phyloP scores from a whole-genome alignment of 2,113 vertebrate species.

The Ptilonorhynchus violaceus region DNA sequence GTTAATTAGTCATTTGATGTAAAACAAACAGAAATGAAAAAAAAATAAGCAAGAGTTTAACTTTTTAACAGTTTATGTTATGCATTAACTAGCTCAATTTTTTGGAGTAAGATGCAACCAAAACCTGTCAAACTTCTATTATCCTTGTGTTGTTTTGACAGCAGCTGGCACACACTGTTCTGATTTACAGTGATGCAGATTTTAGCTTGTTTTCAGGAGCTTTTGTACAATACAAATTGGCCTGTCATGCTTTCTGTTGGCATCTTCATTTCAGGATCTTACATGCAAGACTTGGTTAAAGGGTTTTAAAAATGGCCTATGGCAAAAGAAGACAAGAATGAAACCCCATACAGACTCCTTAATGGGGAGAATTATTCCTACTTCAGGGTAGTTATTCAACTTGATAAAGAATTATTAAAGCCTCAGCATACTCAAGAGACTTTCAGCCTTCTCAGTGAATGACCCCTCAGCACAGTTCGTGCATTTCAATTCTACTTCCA shows the following conservation, averaged over 20 bases:
- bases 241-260: background rate
- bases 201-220: background rate
- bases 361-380: background rate
- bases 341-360: background rate
- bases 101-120: background rate
- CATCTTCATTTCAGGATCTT: background rate
- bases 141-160: background rate
- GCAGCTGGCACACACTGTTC: background rate
- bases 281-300: background rate
- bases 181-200: background rate
- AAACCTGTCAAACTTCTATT: background rate
- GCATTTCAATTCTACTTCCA: background rate
- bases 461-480: background rate
- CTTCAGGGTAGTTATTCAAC: background rate
- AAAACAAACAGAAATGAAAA: background rate
- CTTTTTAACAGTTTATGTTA: background rate
- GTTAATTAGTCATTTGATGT: background rate
- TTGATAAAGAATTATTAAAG: conserved; percentile 15
- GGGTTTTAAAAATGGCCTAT: background rate
- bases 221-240: background rate
- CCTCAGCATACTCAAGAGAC: background rate
- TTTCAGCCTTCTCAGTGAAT: background rate
- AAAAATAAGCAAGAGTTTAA: background rate
- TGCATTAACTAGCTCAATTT: background rate
- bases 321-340: background rate